Conservation (phyloP, 2,797 vertebrate species). For the Synaphobranchus kaupii region DNA sequence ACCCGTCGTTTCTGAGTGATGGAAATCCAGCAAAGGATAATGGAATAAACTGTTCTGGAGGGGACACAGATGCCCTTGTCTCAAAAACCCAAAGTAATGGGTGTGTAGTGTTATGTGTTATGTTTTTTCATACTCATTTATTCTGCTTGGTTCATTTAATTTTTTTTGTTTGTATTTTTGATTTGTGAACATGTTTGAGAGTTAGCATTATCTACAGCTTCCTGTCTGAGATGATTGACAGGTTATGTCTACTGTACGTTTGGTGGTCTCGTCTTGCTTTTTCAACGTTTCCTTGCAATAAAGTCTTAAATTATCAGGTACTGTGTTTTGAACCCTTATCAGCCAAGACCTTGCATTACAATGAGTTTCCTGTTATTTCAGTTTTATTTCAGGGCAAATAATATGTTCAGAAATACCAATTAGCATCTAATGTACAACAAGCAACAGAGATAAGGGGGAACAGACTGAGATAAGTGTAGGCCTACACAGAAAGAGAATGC, state of each 20-base stretch:
- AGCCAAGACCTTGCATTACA: background rate
- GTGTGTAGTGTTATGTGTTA: background rate
- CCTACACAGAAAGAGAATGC: slow-evolving; percentile 20
- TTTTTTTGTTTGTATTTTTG: background rate
- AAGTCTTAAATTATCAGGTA: background rate
- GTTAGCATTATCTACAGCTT: background rate
- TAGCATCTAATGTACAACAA: slow-evolving; percentile 6
- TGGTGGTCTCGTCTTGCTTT: background rate
- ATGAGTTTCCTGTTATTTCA: background rate
- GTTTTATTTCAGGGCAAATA: background rate
- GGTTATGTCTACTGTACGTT: background rate
- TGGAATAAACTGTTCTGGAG: background rate
- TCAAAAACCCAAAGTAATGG: background rate
- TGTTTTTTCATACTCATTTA: background rate
- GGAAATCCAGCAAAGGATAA: background rate
- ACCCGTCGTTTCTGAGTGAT: background rate
- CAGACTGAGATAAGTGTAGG: slow-evolving; percentile 5
- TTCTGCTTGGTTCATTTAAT: background rate
- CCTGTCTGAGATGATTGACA: background rate
- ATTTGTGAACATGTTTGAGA: background rate
- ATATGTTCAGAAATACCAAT: background rate
- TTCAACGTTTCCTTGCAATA: background rate
- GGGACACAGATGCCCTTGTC: background rate
- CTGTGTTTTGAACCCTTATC: background rate
- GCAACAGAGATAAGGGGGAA: background rate